Evolutionary conservation across 2,888 invertebrate genomes (phyloP), one percentile per base, ranked within the genome.

Genomic region (Deilephila elpenor): DNA sequence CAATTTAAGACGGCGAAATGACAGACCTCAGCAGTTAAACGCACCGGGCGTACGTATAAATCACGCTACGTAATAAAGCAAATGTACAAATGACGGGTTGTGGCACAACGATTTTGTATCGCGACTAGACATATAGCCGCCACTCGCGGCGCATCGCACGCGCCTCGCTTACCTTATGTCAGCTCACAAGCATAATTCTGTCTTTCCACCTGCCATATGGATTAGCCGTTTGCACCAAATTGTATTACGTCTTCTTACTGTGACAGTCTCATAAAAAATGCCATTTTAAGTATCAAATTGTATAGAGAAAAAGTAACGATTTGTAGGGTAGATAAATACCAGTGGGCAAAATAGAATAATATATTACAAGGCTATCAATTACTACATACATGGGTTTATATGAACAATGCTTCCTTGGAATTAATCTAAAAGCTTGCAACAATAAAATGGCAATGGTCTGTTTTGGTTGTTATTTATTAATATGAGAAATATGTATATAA

Each of bases 1-100:
- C 93, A 93, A 94, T 94, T 94, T 93, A 90, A 93, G 93, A 91
- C 88, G 89, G 86, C 86, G 89, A 93, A 93, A 93, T 93, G 93
- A 93, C 93, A 93, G 90, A 91, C 88, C 89, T 89, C 87, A 91
- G 91, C 93, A 93, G 94, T 94, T 94, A 93, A 91, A 92, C 93
- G 87, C 93, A 94, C 93, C 93, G 89, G 93, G 90, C 88, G 86
- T 87, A 87, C 86, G 85, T 89, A 93, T 94, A 93, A 93, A 94
- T 93, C 93, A 93, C 90, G 86, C 84, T 82, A 85, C 83, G 92
- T 92, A 93, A 93, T 93, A 93, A 93, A 91, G 90, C 88, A 89
- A 91, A 89, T 86, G 90, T 91, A 92, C 90, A 91, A 92, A 92
- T 90, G 90, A 91, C 88, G 83, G 83, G 83, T 82, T 80, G 82